Conservation (phyloP, 1,140 invertebrate species). For the Polypedilum pembai region DNA sequence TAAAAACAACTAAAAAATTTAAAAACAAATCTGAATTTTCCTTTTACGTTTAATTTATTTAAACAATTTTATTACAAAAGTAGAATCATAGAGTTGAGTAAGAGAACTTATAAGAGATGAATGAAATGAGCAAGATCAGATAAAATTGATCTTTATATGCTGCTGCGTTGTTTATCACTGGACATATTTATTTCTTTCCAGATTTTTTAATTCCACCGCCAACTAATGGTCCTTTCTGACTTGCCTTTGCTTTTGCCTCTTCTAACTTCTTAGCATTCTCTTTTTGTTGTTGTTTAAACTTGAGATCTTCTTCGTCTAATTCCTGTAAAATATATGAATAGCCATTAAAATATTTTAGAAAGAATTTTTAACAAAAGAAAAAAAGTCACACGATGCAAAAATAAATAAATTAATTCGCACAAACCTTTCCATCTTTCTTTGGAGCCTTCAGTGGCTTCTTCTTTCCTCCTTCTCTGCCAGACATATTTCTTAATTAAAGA, state of each 20-base stretch:
- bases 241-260: neutral
- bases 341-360: neutral
- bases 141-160: too few relatives aligned
- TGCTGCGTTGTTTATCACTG: neutral
- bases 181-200: neutral
- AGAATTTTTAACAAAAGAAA: neutral
- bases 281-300: slow-evolving; percentile 7
- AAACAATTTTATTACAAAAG: slow-evolving; percentile 1
- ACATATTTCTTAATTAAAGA: neutral
- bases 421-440: neutral
- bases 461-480: slow-evolving; percentile 19
- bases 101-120: neutral
- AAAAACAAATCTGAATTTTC: too few relatives aligned
- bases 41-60: neutral
- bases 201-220: neutral
- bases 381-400: neutral
- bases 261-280: neutral
- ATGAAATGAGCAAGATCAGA: neutral
- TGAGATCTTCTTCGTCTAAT: neutral
- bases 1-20: too few relatives aligned
- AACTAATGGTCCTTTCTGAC: neutral
- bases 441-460: neutral
- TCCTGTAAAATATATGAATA: neutral
- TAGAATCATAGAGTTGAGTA: neutral
- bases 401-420: neutral